phyloP scores from a whole-genome alignment of 1,140 invertebrate species.

The Drosophila athabasca region DNA sequence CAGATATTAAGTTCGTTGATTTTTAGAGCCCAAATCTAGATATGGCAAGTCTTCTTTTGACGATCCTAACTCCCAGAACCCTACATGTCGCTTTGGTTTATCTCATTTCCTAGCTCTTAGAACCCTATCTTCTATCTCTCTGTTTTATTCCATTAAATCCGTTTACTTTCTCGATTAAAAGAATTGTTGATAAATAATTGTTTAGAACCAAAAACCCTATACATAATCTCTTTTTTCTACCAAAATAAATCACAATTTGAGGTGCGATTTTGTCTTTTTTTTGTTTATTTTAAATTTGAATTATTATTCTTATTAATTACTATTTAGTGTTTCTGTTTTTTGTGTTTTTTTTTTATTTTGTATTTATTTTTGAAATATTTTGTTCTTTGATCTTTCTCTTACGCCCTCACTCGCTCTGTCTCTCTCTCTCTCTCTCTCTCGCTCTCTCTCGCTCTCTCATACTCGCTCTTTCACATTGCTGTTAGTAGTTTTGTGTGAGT shows the following conservation, averaged over 20 bases:
- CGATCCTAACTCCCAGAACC: no score
- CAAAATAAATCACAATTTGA: conserved; percentile 8
- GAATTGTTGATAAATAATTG: neutral
- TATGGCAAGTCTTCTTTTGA: no score
- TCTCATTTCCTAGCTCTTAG: no score
- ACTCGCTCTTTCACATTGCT: conserved; percentile 10
- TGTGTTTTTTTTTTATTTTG: no score
- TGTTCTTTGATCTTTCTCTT: conserved; percentile 20
- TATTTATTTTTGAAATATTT: conserved; percentile 19
- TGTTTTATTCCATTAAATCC: no score
- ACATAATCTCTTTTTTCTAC: no score
- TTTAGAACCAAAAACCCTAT: neutral
- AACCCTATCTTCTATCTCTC: no score
- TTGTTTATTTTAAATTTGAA: conserved; percentile 32
- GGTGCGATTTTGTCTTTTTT: conserved; percentile 15
- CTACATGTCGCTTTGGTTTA: no score
- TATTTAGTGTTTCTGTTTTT: conserved; percentile 16
- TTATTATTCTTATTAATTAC: conserved; percentile 35
- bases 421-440: neutral
- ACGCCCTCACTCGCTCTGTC: no score
- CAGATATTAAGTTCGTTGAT: no score
- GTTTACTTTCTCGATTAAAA: neutral
- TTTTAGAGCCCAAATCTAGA: no score
- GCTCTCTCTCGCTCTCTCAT: conserved; percentile 1
- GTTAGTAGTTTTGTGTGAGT: conserved; percentile 9